phyloP scores from a whole-genome alignment of 2,797 vertebrate genomes.

The Agapornis canus region DNA sequence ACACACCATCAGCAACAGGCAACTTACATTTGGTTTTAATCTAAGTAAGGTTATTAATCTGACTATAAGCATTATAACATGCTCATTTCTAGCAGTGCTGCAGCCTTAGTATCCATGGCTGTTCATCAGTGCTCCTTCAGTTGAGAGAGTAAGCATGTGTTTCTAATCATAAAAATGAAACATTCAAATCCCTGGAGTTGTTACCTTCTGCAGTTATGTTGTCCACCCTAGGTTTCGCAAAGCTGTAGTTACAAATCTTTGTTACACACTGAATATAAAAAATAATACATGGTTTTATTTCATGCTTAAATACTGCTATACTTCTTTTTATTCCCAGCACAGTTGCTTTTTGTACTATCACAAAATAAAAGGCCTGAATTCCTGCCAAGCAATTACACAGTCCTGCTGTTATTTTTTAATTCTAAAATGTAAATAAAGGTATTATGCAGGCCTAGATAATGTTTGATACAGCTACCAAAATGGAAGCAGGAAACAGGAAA shows the following conservation, averaged over 20 bases:
- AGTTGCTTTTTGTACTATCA: background rate
- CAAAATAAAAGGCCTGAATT: conserved; percentile 15
- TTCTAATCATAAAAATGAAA: background rate
- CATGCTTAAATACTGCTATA: background rate
- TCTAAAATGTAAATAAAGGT: conserved; percentile 12
- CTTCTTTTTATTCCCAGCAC: background rate
- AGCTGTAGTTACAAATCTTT: background rate
- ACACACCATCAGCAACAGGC: background rate
- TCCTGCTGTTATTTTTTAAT: conserved; percentile 9
- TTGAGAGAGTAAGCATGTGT: background rate
- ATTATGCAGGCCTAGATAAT: background rate
- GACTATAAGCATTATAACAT: background rate
- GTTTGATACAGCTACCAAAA: background rate
- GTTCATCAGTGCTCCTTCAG: background rate
- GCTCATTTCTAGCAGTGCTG: background rate
- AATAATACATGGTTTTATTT: background rate
- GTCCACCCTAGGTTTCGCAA: background rate
- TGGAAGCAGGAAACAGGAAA: background rate
- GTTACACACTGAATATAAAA: background rate
- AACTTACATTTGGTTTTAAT: background rate
- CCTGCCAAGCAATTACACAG: conserved; percentile 5
- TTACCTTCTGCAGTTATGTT: background rate
- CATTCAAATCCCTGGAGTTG: background rate
- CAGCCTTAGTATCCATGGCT: background rate
- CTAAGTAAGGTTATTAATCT: background rate